Conservation (phyloP, 1,140 invertebrate species). For the Cotesia vestalis region DNA sequence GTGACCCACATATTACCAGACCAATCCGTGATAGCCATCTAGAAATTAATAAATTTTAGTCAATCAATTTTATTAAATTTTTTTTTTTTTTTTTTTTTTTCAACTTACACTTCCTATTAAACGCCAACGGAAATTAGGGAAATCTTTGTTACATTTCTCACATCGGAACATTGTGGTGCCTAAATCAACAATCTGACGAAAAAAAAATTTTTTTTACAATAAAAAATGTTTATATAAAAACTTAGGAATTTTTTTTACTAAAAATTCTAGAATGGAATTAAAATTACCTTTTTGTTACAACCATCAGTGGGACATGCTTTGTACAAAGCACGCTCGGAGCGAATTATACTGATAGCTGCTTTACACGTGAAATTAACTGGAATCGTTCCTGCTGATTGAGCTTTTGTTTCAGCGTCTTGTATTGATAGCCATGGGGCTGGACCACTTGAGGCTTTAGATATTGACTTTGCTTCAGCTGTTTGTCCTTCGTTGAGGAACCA, state of each 20-base stretch:
- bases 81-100: conserved; percentile 1
- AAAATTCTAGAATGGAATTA: background rate
- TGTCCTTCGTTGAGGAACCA: conserved; percentile 88
- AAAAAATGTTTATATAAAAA: background rate
- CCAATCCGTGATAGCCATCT: conserved; percentile 84
- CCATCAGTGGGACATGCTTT: conserved; percentile 85
- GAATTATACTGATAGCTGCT: conserved; percentile 75
- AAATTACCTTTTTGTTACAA: conserved; percentile 89
- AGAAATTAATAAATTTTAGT: conserved; percentile 39
- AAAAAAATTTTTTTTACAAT: conserved; percentile 27
- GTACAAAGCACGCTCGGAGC: conserved; percentile 85
- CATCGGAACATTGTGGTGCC: conserved; percentile 89
- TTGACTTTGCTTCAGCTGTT: conserved; percentile 63
- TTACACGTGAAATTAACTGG: conserved; percentile 81
- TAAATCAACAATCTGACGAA: conserved; percentile 76
- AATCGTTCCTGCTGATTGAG: conserved; percentile 75
- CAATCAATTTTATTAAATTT: conserved; percentile 17
- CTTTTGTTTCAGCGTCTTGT: conserved; percentile 74
- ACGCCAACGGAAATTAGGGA: conserved; percentile 86
- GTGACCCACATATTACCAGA: conserved; percentile 86
- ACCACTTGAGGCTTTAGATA: conserved; percentile 53
- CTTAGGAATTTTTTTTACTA: too few relatives aligned
- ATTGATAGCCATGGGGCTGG: conserved; percentile 71
- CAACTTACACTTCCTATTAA: conserved; percentile 80
- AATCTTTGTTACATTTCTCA: conserved; percentile 91